Base-by-base conservation (phyloP, 2,113 vertebrate species). In the Centropus unirufus region DNA sequence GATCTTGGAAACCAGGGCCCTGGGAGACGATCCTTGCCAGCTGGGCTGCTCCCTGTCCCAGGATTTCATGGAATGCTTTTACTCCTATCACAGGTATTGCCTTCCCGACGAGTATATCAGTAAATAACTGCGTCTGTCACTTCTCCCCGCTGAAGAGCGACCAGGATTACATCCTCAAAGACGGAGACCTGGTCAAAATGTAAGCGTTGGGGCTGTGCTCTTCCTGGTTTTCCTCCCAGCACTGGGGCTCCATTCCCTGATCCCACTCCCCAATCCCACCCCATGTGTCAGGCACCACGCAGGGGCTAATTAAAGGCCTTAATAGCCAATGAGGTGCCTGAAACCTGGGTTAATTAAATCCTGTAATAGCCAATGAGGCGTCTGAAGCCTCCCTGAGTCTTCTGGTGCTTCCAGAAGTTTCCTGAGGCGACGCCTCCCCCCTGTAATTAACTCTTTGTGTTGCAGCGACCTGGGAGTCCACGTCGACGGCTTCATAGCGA, bases 81-180 rank as follows among this genome's bases (percentile, higher is more conserved):
- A 8, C 57, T 44, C 77, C 72, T 70, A 11, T 39, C 30, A 2
- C 93, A 99, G 99, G 99, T 83, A 99, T 99, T 75, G 99, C 99
- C 83, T 99, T 99, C 93, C 99, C 99, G 7, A 99, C 99, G 49
- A 99, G 99, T 94, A 98, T 99, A 92, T 99, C 99, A 0, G 99
- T 99, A 34, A 99, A 99, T 98, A 99, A 99, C 98, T 99, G 98
- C 5, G 99, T 99, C n/a, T 99, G 99, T 95, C 99, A 99, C 98
- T 98, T 98, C 98, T 99, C 99, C 51, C 99, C 99, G 17, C 97
- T 99, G 97, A 99, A 99, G 98, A 99, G 99, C 11, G 99, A 99
- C 97, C 98, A 99, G 58, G 99, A 99, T 76, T 98, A 99, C 95
- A 97, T 98, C 78, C 97, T 99, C 81, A 99, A 99, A 94, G 98